A percentile compares a stretch with the other conserved stretches of the same genome.
Conservation (phyloP, 1,140 invertebrate species). For the Rhagoletis zephyria region DNA sequence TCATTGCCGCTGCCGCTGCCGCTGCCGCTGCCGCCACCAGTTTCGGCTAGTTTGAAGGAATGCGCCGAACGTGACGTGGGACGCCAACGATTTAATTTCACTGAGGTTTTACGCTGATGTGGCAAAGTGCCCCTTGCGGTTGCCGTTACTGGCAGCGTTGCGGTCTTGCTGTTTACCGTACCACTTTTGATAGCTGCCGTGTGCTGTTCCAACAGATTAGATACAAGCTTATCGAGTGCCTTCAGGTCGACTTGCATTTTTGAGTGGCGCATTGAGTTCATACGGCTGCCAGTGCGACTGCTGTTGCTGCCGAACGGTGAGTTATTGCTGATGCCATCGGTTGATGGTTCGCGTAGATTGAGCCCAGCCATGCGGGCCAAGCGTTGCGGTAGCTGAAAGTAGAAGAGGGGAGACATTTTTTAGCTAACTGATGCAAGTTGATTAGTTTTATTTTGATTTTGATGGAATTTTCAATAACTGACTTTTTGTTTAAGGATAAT, state of each 20-base stretch:
- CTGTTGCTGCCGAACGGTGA: slow-evolving; percentile 16
- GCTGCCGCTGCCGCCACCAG: no score
- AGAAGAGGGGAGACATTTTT: not conserved
- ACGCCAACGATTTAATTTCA: slow-evolving; percentile 70
- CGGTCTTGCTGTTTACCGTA: not conserved
- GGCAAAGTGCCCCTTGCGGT: slow-evolving; percentile 54
- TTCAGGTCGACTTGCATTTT: slow-evolving; percentile 69
- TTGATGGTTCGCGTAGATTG: slow-evolving; percentile 60
- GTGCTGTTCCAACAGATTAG: slow-evolving; percentile 67
- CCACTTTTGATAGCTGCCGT: slow-evolving; percentile 3
- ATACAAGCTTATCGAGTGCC: slow-evolving; percentile 69
- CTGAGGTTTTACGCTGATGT: slow-evolving; percentile 61
- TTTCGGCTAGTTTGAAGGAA: slow-evolving; percentile 61
- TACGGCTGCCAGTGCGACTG: slow-evolving; percentile 66
- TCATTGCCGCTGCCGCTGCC: not conserved
- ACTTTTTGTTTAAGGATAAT: no score
- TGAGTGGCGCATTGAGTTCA: slow-evolving; percentile 68
- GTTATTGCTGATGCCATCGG: slow-evolving; percentile 34
- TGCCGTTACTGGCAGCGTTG: slow-evolving; percentile 52
- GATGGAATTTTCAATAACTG: no score
- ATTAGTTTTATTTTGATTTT: no score
- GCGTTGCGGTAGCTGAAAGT: slow-evolving; percentile 65
- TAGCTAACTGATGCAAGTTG: no score
- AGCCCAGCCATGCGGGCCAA: slow-evolving; percentile 69
- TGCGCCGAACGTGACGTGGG: slow-evolving; percentile 69